These are phyloP conservation scores for Entomobrya proxima DNA, from an alignment of 2,888 invertebrate species.

Conservation along the genomic window DNA sequence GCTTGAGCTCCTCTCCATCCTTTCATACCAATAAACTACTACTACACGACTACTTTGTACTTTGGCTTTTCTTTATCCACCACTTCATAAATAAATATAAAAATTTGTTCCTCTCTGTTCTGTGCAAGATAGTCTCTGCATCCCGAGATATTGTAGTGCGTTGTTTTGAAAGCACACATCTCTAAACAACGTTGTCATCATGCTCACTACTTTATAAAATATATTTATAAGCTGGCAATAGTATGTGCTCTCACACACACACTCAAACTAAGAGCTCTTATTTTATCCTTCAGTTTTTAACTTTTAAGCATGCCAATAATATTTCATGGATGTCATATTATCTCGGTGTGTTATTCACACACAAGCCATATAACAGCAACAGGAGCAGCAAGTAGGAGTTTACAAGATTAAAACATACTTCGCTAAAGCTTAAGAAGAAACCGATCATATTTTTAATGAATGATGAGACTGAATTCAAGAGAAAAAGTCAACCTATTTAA, in stretches of 20 bases:
- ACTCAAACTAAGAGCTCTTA: not conserved
- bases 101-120: no score
- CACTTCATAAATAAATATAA: constrained; percentile 41
- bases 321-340: constrained; percentile 52
- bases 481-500: no score
- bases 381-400: not conserved
- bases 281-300: not conserved
- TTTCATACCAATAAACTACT: no score
- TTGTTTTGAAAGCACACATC: not conserved
- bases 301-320: constrained; percentile 55
- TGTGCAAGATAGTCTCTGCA: no score
- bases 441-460: no score
- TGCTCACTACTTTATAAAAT: constrained; percentile 5
- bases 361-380: not conserved
- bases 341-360: not conserved
- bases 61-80: not conserved
- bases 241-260: not conserved
- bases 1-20: constrained; percentile 29
- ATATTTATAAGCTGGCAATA: not conserved
- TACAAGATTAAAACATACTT: not conserved
- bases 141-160: no score
- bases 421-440: no score
- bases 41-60: not conserved
- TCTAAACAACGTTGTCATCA: not conserved
- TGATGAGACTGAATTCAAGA: no score